Evolutionary conservation across 2,113 vertebrate genomes (phyloP).

Genomic region (Geothlypis trichas): DNA sequence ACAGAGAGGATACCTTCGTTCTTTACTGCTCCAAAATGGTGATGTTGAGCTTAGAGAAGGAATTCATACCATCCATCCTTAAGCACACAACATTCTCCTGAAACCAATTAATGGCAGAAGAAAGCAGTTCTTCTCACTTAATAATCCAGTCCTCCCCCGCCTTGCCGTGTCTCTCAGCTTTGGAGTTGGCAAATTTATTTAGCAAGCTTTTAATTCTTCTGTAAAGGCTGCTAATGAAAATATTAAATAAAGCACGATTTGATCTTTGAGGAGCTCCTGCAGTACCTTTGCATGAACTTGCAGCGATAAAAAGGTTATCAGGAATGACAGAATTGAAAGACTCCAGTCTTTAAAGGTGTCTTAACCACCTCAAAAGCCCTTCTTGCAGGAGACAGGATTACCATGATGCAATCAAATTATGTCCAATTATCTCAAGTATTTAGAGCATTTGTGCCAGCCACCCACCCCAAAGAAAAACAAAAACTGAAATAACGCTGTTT

Average conservation of each 20-base stretch:
- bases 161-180: not conserved
- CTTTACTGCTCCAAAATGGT: not conserved
- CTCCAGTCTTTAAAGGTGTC: not conserved
- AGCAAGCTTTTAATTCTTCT: slow-evolving; percentile 19
- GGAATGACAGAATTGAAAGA: not conserved
- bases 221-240: slow-evolving; percentile 55
- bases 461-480: slow-evolving; percentile 3
- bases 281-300: not conserved
- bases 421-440: slow-evolving; percentile 15
- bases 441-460: not conserved
- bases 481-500: not conserved
- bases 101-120: slow-evolving; percentile 15
- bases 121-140: not conserved
- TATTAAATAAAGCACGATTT: slow-evolving; percentile 18
- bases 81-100: slow-evolving; percentile 1
- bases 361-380: slow-evolving; percentile 11
- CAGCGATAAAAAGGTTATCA: not conserved
- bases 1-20: not conserved
- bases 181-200: slow-evolving; percentile 38
- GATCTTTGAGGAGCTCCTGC: slow-evolving; percentile 38
- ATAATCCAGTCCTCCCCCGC: not conserved
- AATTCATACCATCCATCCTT: not conserved
- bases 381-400: not conserved
- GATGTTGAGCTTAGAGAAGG: not conserved
- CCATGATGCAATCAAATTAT: slow-evolving; percentile 20